phyloP scores from a whole-genome alignment of 2,797 vertebrate species.

The Zenarchopterus dispar region DNA sequence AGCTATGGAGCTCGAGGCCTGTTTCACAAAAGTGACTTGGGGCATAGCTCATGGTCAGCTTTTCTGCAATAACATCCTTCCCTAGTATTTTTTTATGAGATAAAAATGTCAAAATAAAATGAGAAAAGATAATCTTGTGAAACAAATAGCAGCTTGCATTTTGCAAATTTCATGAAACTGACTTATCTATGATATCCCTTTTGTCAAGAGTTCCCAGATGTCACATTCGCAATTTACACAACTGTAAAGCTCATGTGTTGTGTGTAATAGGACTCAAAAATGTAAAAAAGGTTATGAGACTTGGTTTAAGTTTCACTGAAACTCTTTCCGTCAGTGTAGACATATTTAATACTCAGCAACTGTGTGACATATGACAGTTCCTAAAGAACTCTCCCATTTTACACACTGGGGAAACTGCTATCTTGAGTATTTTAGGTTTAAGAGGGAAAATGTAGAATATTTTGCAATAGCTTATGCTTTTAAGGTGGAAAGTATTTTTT shows the following conservation, averaged over 20 bases:
- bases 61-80: no score
- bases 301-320: conserved; percentile 27
- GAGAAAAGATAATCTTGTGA: not conserved
- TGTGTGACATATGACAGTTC: conserved; percentile 22
- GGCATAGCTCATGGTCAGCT: not conserved
- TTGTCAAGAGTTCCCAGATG: conserved; percentile 7
- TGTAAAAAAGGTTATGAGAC: conserved; percentile 32
- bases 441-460: conserved; percentile 34
- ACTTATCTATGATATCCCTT: not conserved
- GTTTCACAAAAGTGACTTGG: conserved; percentile 5
- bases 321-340: conserved; percentile 21
- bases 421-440: conserved; percentile 33
- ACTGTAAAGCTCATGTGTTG: conserved; percentile 5
- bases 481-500: conserved; percentile 20
- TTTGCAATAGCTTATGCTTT: conserved; percentile 13
- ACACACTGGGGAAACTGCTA: conserved; percentile 32
- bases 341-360: conserved; percentile 40
- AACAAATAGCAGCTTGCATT: not conserved
- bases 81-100: not conserved
- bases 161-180: conserved; percentile 8
- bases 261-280: conserved; percentile 1
- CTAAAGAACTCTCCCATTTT: conserved; percentile 38
- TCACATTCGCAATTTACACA: conserved; percentile 13
- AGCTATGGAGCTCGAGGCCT: conserved; percentile 1
- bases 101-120: conserved; percentile 5